Conservation (phyloP, 2,888 invertebrate species). For the Xestoiulus laeticollis region DNA sequence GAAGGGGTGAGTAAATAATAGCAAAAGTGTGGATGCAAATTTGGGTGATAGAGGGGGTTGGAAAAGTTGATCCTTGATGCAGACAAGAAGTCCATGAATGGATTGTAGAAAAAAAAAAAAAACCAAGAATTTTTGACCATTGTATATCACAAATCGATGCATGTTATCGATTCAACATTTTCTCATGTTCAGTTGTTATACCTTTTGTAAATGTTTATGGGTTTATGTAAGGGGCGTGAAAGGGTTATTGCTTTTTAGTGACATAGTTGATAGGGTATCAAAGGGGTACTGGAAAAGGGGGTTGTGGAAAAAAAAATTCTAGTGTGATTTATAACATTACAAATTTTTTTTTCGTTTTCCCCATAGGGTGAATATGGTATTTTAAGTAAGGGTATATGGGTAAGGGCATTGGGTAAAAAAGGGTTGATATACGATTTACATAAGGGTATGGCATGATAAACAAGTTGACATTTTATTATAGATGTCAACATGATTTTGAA, state of each 20-base stretch:
- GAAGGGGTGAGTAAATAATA: slow-evolving; percentile 41
- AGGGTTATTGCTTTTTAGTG: slow-evolving; percentile 49
- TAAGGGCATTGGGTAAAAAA: neutral
- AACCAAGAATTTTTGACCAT: neutral
- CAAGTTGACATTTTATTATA: slow-evolving; percentile 40
- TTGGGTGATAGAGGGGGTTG: slow-evolving; percentile 30
- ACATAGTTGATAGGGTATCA: neutral
- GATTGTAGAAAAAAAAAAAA: neutral
- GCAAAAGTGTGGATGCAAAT: neutral
- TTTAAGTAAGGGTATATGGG: neutral
- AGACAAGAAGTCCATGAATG: slow-evolving; percentile 24
- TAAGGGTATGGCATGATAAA: neutral
- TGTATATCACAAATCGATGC: neutral
- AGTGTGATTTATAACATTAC: slow-evolving; percentile 24
- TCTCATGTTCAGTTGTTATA: slow-evolving; percentile 7
- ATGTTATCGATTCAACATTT: neutral
- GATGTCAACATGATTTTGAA: slow-evolving; percentile 41
- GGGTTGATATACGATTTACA: slow-evolving; percentile 3
- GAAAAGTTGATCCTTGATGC: neutral
- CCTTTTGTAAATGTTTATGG: slow-evolving; percentile 44
- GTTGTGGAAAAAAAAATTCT: neutral
- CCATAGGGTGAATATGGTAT: neutral
- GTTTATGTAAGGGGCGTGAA: slow-evolving; percentile 49
- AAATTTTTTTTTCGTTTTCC: neutral
- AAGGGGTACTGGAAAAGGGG: neutral